These are phyloP conservation scores for Helicorthomorpha holstii DNA, from an alignment of 1,140 invertebrate species.

Conservation along the genomic window DNA sequence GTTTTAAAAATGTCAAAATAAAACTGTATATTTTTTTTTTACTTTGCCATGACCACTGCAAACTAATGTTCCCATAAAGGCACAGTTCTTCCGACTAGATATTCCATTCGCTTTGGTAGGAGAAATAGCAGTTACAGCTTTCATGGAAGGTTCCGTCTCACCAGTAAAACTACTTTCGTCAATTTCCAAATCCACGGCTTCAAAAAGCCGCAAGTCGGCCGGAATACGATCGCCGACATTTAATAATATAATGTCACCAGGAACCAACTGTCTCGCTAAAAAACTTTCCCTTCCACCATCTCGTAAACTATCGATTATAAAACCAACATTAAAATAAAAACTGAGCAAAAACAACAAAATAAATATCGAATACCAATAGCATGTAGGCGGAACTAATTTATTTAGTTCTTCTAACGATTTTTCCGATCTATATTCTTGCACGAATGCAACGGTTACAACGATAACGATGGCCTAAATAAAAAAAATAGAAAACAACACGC, in stretches of 20 bases:
- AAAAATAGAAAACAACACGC: slow-evolving; percentile 3
- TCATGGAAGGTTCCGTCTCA: slow-evolving; percentile 43
- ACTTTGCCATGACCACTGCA: slow-evolving; percentile 92
- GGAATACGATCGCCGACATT: slow-evolving; percentile 91
- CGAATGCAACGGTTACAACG: slow-evolving; percentile 97
- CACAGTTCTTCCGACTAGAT: slow-evolving; percentile 72
- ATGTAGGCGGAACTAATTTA: slow-evolving; percentile 72
- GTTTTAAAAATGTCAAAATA: not conserved
- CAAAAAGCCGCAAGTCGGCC: slow-evolving; percentile 83
- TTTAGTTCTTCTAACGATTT: slow-evolving; percentile 98
- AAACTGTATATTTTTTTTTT: slow-evolving; percentile 14
- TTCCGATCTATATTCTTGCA: slow-evolving; percentile 99
- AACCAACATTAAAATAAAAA: slow-evolving; percentile 1
- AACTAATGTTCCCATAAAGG: slow-evolving; percentile 97
- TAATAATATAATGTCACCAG: slow-evolving; percentile 89
- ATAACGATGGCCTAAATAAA: slow-evolving; percentile 62
- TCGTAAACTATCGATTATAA: slow-evolving; percentile 34
- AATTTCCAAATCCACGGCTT: slow-evolving; percentile 67
- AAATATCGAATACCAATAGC: slow-evolving; percentile 29
- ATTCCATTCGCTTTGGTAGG: slow-evolving; percentile 12
- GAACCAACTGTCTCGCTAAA: slow-evolving; percentile 84
- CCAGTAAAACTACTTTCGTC: slow-evolving; percentile 99
- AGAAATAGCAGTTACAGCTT: slow-evolving; percentile 20
- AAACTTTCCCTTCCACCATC: slow-evolving; percentile 78
- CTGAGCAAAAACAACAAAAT: slow-evolving; percentile 1